phyloP scores from a whole-genome alignment of 2,113 vertebrate genomes.

The Macquaria ambigua region DNA sequence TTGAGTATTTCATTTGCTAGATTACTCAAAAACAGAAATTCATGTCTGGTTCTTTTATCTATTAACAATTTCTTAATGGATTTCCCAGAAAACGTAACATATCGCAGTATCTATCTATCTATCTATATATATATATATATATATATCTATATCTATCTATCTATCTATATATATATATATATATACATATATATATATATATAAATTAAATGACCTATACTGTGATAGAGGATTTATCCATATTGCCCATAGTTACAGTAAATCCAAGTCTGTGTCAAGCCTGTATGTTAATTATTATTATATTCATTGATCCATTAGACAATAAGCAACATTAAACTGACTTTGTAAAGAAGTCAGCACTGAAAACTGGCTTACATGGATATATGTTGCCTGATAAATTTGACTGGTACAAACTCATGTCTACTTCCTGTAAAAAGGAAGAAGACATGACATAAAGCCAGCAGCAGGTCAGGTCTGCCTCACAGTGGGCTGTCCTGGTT shows the following conservation, averaged over 20 bases:
- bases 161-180: no score
- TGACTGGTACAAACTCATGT: not conserved
- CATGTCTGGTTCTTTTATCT: not conserved
- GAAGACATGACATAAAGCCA: not conserved
- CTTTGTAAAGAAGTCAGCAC: not conserved
- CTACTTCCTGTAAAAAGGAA: not conserved
- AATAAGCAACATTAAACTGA: not conserved
- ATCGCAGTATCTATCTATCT: not conserved
- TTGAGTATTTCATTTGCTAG: no score
- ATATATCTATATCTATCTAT: not conserved
- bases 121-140: no score
- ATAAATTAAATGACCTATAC: not conserved
- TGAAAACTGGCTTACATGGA: not conserved
- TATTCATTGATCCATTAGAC: not conserved
- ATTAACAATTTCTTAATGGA: not conserved
- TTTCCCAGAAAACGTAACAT: not conserved
- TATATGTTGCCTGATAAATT: not conserved
- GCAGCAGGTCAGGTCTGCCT: not conserved
- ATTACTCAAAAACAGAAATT: no score
- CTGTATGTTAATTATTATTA: no score
- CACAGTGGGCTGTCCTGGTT: not conserved
- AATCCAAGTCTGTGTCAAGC: not conserved
- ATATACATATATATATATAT: no score
- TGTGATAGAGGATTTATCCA: not conserved
- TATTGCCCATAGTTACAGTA: not conserved